These are phyloP conservation scores for Antigone vipio DNA, from an alignment of 2,113 vertebrate genomes.

Conservation along the genomic window DNA sequence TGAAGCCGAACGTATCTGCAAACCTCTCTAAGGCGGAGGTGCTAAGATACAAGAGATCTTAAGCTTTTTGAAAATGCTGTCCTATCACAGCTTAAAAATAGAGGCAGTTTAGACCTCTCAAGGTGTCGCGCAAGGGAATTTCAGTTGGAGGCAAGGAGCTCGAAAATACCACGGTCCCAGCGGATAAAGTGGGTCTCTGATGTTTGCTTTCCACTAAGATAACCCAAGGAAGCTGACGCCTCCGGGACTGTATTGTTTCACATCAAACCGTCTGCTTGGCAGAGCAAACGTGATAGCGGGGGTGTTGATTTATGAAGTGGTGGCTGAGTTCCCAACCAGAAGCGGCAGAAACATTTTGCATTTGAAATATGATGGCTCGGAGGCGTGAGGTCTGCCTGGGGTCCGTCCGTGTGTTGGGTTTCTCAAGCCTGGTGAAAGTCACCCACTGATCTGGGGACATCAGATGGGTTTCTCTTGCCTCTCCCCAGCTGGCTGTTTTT, in stretches of 20 bases:
- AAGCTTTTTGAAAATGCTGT: background rate
- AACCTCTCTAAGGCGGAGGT: background rate
- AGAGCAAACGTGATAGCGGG: background rate
- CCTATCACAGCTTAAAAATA: background rate
- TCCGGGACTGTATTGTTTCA: background rate
- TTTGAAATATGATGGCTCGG: background rate
- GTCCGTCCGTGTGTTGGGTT: rapidly evolving
- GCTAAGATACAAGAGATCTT: background rate
- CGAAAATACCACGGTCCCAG: background rate
- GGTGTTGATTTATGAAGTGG: slow-evolving; percentile 23
- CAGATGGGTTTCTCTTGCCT: background rate
- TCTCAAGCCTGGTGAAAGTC: background rate
- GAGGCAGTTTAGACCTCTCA: background rate
- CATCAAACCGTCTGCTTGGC: background rate
- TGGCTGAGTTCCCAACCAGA: background rate
- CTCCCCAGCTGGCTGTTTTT: background rate
- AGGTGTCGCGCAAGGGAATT: background rate
- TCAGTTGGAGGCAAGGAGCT: background rate
- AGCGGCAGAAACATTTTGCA: background rate
- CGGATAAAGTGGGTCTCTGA: background rate
- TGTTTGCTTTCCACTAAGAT: background rate
- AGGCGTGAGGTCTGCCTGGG: background rate
- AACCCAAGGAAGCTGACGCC: background rate
- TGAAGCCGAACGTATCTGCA: background rate
- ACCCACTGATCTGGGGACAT: too few relatives aligned